A percentile compares a stretch with the other conserved stretches of the same genome.
These are phyloP conservation scores for Tenualosa thibaudeaui DNA, from an alignment of 2,797 vertebrate genomes.

Conservation along the genomic window DNA sequence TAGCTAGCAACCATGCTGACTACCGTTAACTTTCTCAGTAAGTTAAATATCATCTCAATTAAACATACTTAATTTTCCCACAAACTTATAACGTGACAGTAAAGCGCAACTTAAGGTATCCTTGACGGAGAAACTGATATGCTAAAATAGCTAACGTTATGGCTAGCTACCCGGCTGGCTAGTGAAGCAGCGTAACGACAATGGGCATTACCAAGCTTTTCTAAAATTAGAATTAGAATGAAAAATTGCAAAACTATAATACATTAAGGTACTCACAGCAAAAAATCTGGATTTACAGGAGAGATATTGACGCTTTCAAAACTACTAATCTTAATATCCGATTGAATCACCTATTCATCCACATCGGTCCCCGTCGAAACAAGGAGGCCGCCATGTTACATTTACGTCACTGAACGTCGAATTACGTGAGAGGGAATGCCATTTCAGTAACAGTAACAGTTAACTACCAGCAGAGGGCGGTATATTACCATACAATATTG, in stretches of 20 bases:
- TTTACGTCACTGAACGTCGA: slow-evolving; percentile 37
- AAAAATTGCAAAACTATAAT: background rate
- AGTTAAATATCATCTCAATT: background rate
- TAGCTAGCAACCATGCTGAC: background rate
- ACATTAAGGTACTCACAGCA: background rate
- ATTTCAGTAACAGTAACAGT: background rate
- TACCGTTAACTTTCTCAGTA: background rate
- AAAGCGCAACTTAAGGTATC: background rate
- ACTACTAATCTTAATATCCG: slow-evolving; percentile 32
- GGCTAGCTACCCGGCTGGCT: background rate
- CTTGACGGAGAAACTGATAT: background rate
- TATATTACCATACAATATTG: background rate
- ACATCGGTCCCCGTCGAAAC: slow-evolving; percentile 56
- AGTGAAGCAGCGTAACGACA: background rate
- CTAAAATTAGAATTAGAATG: background rate
- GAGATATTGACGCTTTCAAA: background rate
- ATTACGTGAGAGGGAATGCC: background rate
- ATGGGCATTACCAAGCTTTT: background rate
- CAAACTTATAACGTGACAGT: background rate
- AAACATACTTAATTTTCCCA: background rate
- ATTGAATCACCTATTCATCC: slow-evolving; percentile 49
- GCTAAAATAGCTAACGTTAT: background rate
- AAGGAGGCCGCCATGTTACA: slow-evolving; percentile 65
- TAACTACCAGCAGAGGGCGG: background rate
- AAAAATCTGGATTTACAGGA: background rate